Evolutionary conservation across 2,113 vertebrate species (phyloP).

Genomic region (Tetrao urogallus): DNA sequence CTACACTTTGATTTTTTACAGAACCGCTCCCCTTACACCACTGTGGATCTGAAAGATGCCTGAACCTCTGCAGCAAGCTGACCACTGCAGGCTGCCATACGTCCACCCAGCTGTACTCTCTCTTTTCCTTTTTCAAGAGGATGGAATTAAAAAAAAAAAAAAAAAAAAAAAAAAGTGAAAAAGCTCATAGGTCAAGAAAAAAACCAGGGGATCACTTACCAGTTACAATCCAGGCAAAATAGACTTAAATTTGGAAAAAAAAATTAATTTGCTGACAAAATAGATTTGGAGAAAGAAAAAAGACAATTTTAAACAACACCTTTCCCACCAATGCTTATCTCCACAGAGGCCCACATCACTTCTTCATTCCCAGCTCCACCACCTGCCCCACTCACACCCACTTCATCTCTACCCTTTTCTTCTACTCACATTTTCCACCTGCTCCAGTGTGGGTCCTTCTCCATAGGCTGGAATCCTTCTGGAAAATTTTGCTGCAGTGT

Average conservation of each 20-base stretch:
- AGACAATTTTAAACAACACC: not conserved
- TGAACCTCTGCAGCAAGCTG: not conserved
- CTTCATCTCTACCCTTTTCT: not conserved
- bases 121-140: not conserved
- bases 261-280: not conserved
- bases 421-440: not conserved
- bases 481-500: not conserved
- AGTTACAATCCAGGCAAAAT: not conserved
- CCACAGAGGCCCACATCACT: not conserved
- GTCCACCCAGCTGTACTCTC: not conserved
- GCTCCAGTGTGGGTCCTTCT: not conserved
- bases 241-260: not conserved
- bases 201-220: not conserved
- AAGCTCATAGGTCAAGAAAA: not conserved
- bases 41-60: not conserved
- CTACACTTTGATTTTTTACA: not conserved
- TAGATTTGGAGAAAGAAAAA: not conserved
- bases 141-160: not conserved
- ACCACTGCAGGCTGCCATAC: not conserved
- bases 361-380: not conserved
- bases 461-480: not conserved
- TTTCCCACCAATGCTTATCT: not conserved
- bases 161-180: not conserved
- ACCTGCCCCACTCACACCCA: accelerated
- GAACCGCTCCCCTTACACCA: not conserved